Conservation (phyloP, 2,888 invertebrate genomes). For the Cheiracanthium punctorium region DNA sequence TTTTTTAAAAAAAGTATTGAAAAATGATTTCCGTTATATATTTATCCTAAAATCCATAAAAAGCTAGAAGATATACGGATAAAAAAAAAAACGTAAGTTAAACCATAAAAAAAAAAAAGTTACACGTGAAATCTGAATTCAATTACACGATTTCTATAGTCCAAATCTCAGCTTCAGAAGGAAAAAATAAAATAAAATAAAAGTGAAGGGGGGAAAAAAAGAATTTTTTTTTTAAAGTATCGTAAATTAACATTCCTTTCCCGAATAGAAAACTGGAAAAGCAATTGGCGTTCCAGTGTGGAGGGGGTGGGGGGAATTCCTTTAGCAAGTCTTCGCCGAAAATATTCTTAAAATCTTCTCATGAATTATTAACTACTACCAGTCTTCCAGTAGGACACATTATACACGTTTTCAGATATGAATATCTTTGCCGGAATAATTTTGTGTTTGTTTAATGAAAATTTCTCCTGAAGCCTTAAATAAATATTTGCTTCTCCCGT, state of each 20-base stretch:
- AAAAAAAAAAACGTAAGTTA: background rate
- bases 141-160: background rate
- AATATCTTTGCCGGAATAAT: background rate
- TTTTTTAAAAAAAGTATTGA: no score
- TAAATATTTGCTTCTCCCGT: background rate
- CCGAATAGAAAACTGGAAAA: background rate
- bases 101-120: background rate
- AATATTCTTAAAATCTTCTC: background rate
- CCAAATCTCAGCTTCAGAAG: background rate
- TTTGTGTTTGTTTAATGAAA: slow-evolving; percentile 31
- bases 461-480: background rate
- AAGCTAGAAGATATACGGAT: no score
- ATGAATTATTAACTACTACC: slow-evolving; percentile 8
- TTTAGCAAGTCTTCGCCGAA: background rate
- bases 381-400: background rate
- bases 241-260: slow-evolving; percentile 11
- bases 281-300: slow-evolving; percentile 3
- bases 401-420: background rate
- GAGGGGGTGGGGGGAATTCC: slow-evolving; percentile 1
- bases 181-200: no score
- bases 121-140: background rate
- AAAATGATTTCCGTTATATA: no score
- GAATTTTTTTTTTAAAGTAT: background rate
- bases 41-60: no score
- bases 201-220: no score